Base-by-base conservation (phyloP, 2,797 vertebrate genomes). In the Rhadinocentrus ornatus region DNA sequence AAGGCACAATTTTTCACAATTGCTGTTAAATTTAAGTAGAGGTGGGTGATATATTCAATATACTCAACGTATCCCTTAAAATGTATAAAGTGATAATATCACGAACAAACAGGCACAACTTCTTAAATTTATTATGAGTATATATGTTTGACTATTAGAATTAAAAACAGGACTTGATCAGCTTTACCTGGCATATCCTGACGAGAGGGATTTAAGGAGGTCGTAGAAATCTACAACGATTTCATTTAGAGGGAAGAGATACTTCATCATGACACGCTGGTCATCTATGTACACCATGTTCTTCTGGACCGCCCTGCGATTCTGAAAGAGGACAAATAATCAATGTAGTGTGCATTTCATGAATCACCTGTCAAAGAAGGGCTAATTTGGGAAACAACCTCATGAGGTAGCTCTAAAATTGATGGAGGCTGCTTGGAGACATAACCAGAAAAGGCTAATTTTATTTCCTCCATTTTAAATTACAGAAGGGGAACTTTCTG, bases 161-260 rank as follows among this genome's bases (percentile, higher is more conserved):
- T 32, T 7, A 1, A 32, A n/a, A 1, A 22, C 1, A 22, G 55
- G 15, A 37, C 4, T 2, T 37, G 20, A 8, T 39, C 18, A 22
- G 29, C 48, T 71, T 93, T 91, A 97, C 97, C 98, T 99, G 88
- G 97, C 97, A 75, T 99, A 99, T 89, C 97, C 98, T 64, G 97
- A 99, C 31, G 97, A 98, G 52, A 98, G 41, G 2, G 97, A 98
- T 84, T 99, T 99, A 16, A 99, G 95, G 52, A 93, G 89, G 81
- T 99, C 97, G 24, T 99, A 99, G 91, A 99, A 99, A 91, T 99
- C 98, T 65, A 99, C 94, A 31, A 99, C 96, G 2, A 99, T 93
- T 94, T 99, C 98, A 89, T 98, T 99, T 53, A 99, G 89, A 62
- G 98, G 98, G 62, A 99, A 96, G 68, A 96, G 86, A 77, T 96